Evolutionary conservation across 2,888 invertebrate species (phyloP), one percentile per base, ranked within the genome.

Genomic region (Himalopsyche tibetana): DNA sequence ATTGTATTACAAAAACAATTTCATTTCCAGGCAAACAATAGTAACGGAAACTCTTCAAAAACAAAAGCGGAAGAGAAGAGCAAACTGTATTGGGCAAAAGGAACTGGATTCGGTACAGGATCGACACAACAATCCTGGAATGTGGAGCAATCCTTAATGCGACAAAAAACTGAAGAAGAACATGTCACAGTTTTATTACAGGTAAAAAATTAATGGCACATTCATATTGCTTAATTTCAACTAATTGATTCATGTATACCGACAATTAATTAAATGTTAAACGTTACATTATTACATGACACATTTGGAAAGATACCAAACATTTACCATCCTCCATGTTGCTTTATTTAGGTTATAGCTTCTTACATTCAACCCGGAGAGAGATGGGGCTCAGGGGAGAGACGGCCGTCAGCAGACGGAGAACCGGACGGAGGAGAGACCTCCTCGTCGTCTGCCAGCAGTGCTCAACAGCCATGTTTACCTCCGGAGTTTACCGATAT

Each of bases 91-190:
- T 98, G 98, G 98, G 98, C 98, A 0, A 98, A 99, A 91, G 98
- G 98, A 79, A 99, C 99, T 4, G 99, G 99, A 1, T 99, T 98
- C 92, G 99, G 99, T 82, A 98, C 98, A 0, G 99, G 99, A 40
- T 98, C 98, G 38, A 99, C 98, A 15, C 96, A 97, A 89, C 98
- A 98, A 91, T 97, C 97, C 80, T 99, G 99, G 99, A 98, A 99
- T 92, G 97, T 99, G 56, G 98, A 99, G 90, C 98, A 98, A 90
- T 98, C 98, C n/a, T 92, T 99, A 83, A 92, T 97, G 88, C 94
- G 98, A 15, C 98, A 98, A 91, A 95, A 96, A 87, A 97, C 96
- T 87, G 98, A 99, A 92, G 99, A 99, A 91, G 98, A 98, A 90
- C 98, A 98, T 91, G 98, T 98, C 5, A 98, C 98, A 0, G 97